A percentile compares a stretch with the other conserved stretches of the same genome.
Evolutionary conservation across 2,113 vertebrate species (phyloP).

Genomic region (Phyllostomus discolor): DNA sequence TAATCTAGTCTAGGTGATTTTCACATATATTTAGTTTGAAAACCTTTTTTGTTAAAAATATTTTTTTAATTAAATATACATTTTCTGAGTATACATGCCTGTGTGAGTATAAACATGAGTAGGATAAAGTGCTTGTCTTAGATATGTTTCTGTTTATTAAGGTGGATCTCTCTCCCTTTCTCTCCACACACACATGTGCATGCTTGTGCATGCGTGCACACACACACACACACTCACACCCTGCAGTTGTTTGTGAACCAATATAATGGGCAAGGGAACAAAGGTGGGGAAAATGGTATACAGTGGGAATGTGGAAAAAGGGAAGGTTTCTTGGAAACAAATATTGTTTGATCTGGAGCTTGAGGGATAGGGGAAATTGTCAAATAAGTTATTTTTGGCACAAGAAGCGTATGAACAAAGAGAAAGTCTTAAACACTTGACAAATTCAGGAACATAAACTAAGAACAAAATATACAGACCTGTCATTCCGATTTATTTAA

Average conservation of each 20-base stretch:
- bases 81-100: background rate
- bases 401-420: background rate
- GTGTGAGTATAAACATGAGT: background rate
- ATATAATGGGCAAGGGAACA: background rate
- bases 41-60: background rate
- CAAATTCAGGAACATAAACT: background rate
- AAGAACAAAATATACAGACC: background rate
- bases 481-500: background rate
- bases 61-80: background rate
- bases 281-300: background rate
- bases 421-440: background rate
- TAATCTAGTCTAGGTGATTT: background rate
- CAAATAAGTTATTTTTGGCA: background rate
- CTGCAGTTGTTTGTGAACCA: too few species aligned
- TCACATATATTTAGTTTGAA: background rate
- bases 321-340: background rate
- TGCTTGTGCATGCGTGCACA: too few species aligned
- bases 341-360: background rate
- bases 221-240: too few species aligned
- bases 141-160: background rate
- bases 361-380: background rate
- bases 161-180: background rate
- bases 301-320: background rate
- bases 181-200: background rate
- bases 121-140: background rate